These are phyloP conservation scores for Dendroctonus valens DNA, from an alignment of 1,140 invertebrate genomes.

Conservation along the genomic window DNA sequence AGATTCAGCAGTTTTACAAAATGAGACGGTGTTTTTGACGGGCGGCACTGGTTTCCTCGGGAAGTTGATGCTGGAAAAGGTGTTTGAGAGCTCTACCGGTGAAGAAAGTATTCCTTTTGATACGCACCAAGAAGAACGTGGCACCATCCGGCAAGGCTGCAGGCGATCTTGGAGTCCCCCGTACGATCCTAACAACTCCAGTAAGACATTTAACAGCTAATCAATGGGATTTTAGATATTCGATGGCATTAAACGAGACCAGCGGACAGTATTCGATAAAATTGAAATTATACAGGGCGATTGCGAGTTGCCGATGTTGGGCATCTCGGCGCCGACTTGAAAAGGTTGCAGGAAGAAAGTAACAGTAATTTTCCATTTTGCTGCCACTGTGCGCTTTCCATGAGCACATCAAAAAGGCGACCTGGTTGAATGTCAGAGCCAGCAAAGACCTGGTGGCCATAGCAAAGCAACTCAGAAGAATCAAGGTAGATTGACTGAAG, in stretches of 20 bases:
- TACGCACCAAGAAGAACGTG: conserved; percentile 73
- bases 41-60: conserved; percentile 68
- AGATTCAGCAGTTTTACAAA: conserved; percentile 41
- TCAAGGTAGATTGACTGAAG: conserved; percentile 53
- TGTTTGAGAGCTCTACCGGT: conserved; percentile 50
- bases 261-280: conserved; percentile 48
- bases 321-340: conserved; percentile 59
- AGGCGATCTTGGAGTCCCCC: conserved; percentile 61
- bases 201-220: too few relatives aligned
- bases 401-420: conserved; percentile 63
- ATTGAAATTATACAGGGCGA: conserved; percentile 63
- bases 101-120: conserved; percentile 69
- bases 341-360: conserved; percentile 61
- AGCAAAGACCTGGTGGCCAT: conserved; percentile 62
- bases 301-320: conserved; percentile 60
- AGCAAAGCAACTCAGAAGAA: conserved; percentile 62
- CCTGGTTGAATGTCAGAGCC: conserved; percentile 66
- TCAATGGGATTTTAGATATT: conserved; percentile 19
- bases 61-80: conserved; percentile 58
- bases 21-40: conserved; percentile 54
- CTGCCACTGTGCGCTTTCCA: conserved; percentile 70
- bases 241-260: conserved; percentile 18
- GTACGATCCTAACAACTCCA: conserved; percentile 50
- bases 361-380: conserved; percentile 57
- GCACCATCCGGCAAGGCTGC: conserved; percentile 60